A percentile compares a stretch with the other conserved stretches of the same genome.
phyloP scores from a whole-genome alignment of 2,888 invertebrate genomes.

The Mongoloraphidia duomilia region DNA sequence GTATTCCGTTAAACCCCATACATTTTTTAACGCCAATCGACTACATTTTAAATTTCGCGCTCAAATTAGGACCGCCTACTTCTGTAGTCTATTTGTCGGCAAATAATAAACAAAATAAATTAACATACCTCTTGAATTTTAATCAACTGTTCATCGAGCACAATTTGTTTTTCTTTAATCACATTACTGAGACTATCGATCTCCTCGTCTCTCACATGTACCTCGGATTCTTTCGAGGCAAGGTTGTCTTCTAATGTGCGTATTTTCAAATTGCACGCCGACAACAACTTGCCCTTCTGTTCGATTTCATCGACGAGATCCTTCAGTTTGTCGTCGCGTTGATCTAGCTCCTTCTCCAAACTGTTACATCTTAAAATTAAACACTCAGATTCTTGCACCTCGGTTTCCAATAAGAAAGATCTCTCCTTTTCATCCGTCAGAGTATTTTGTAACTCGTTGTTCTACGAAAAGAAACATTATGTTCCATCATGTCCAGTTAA shows the following conservation, averaged over 20 bases:
- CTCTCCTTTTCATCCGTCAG: too few relatives aligned
- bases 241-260: constrained; percentile 20
- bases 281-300: constrained; percentile 21
- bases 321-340: constrained; percentile 28
- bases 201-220: not conserved
- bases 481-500: too few relatives aligned
- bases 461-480: too few relatives aligned
- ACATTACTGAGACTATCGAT: not conserved
- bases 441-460: too few relatives aligned
- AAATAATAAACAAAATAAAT: too few relatives aligned
- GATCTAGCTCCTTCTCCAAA: constrained; percentile 22
- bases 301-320: constrained; percentile 26
- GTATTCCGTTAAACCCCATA: too few relatives aligned
- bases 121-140: too few relatives aligned
- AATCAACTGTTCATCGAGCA: too few relatives aligned
- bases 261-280: constrained; percentile 12
- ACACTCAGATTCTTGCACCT: constrained; percentile 8
- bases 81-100: too few relatives aligned
- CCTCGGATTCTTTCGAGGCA: constrained; percentile 13
- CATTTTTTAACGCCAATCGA: too few relatives aligned
- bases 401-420: not conserved
- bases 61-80: too few relatives aligned
- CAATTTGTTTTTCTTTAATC: not conserved
- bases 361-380: constrained; percentile 8
- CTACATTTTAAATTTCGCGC: too few relatives aligned